Conservation (phyloP, 2,888 invertebrate species). For the Invenusta paracnida region DNA sequence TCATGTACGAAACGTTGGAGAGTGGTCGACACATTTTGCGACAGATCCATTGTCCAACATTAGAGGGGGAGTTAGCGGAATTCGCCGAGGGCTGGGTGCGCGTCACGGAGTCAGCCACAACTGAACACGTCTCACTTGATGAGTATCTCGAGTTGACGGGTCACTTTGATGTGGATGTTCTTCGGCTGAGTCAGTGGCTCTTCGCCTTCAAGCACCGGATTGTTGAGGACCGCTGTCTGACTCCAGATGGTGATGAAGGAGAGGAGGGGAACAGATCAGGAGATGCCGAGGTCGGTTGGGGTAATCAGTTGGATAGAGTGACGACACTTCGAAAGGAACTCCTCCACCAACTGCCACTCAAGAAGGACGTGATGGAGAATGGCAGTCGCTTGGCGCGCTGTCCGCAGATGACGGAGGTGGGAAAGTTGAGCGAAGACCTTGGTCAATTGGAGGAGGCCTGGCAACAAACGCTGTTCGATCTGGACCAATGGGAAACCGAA, state of each 20-base stretch:
- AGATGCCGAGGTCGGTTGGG: neutral
- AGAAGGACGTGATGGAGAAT: neutral
- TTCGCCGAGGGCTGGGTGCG: conserved; percentile 16
- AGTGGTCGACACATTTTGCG: conserved; percentile 7
- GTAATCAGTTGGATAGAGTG: neutral
- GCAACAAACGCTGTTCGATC: neutral
- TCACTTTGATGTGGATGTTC: conserved; percentile 14
- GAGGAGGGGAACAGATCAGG: neutral
- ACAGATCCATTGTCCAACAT: neutral
- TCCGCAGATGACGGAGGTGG: neutral
- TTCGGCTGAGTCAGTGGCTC: conserved; percentile 1
- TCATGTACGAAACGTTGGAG: conserved; percentile 6
- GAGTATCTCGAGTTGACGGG: neutral
- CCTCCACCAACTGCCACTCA: neutral
- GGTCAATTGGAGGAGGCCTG: conserved; percentile 17
- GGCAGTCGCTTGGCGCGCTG: neutral
- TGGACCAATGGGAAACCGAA: neutral
- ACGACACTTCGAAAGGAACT: neutral
- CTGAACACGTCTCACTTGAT: neutral
- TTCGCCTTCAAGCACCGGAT: neutral
- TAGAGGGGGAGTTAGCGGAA: conserved; percentile 2
- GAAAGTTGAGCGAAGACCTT: neutral
- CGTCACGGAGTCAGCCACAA: neutral
- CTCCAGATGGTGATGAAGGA: neutral
- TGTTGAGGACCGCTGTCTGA: neutral